Base-by-base conservation (phyloP, 2,888 invertebrate genomes). In the Spicauda simplicius region DNA sequence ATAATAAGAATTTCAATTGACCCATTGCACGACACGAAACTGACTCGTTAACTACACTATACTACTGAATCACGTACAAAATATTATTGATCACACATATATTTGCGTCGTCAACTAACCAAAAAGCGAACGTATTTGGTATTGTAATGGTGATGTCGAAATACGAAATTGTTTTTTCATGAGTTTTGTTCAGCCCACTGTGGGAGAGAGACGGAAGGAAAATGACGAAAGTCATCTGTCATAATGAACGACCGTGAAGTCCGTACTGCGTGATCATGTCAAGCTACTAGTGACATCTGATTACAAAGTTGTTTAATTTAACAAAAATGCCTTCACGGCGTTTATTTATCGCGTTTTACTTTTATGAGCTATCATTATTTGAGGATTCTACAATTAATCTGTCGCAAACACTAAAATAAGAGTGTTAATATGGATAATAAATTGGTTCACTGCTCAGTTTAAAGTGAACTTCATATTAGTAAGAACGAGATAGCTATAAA, bases 141-240 rank as follows among this genome's bases (percentile, higher is more conserved):
- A 48, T 16, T 48, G 48, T 16, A 48, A n/a, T 63, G 33, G 55
- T 41, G 63, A 48, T 55, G 62, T 45, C 25, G 53, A 62, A 41
- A 41, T 30, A 45, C 45, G 45, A 54, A 45, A 54, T 48, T 55
- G 30, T 41, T 63, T 63, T 63, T 63, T 63, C 63, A 48, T 55
- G 45, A 45, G 30, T 45, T 55, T 55, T 18, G 54, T 61, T 69
- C 52, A 65, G 19, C 48, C 41, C 50, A 53, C 20, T 52, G 50
- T 56, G 54, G 56, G 66, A 69, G 56, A 61, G 64, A 59, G 60
- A 69, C 14, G 61, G 64, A 69, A 54, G 63, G 45, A 68, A 57
- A 57, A 57, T 57, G 57, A 57, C 57, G 30, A 65, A 64, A 50
- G 62, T 52, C 65, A 65, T 56, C 62, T 65, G 63, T 59, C 68